A percentile compares a stretch with the other conserved stretches of the same genome.
phyloP scores from a whole-genome alignment of 2,113 vertebrate species.

The Ciconia boyciana region DNA sequence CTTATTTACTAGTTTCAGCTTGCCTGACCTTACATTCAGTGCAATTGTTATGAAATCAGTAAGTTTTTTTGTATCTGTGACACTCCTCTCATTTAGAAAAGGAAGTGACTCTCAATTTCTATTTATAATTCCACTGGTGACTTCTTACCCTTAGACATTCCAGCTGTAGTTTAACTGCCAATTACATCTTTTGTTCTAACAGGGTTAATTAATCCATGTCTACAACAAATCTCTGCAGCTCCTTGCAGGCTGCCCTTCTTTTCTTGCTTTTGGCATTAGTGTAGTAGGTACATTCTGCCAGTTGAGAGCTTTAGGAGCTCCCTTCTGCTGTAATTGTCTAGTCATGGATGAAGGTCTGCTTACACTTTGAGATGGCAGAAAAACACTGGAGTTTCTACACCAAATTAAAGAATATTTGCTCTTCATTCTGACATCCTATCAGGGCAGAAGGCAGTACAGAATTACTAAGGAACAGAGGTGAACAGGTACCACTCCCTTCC shows the following conservation, averaged over 20 bases:
- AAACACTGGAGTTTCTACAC: neutral
- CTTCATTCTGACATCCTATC: neutral
- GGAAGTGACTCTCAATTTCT: neutral
- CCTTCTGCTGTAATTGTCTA: neutral
- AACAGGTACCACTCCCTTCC: neutral
- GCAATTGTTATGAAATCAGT: neutral
- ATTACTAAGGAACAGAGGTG: neutral
- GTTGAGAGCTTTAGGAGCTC: neutral
- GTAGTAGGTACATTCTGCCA: neutral
- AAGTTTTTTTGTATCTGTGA: neutral
- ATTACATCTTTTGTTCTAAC: neutral
- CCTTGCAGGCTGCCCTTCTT: neutral
- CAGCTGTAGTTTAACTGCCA: neutral
- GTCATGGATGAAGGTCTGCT: neutral
- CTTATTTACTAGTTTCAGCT: neutral
- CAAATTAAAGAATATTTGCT: neutral
- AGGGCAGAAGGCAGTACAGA: neutral
- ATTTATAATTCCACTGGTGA: neutral
- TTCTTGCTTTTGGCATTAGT: neutral
- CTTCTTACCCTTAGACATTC: neutral
- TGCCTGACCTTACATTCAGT: neutral
- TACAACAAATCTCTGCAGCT: neutral
- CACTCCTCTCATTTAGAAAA: neutral
- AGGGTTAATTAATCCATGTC: neutral
- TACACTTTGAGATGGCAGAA: neutral